phyloP scores from a whole-genome alignment of 2,888 invertebrate genomes.

The Brenthis ino region DNA sequence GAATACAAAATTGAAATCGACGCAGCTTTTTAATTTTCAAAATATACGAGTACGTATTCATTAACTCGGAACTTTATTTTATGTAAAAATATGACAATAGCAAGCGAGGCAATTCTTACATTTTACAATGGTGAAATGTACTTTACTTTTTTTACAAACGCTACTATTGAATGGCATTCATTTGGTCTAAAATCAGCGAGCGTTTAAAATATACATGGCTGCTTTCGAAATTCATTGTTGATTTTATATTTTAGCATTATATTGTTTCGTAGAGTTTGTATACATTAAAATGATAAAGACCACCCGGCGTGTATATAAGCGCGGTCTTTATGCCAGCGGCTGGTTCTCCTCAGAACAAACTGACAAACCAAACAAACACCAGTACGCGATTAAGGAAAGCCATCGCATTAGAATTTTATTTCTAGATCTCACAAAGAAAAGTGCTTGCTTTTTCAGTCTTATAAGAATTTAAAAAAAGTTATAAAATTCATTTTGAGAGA shows the following conservation, averaged over 20 bases:
- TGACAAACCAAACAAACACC: conserved; percentile 69
- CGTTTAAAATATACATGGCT: conserved; percentile 39
- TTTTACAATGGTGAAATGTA: conserved; percentile 25
- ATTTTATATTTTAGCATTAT: conserved; percentile 68
- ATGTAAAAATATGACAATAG: conserved; percentile 19
- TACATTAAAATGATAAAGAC: conserved; percentile 79
- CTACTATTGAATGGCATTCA: conserved; percentile 27
- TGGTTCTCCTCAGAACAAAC: conserved; percentile 75
- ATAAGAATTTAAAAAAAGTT: neutral
- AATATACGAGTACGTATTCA: neutral
- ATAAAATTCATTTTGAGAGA: too few relatives aligned
- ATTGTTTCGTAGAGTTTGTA: conserved; percentile 74
- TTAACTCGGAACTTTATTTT: neutral
- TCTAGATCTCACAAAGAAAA: conserved; percentile 44
- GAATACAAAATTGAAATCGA: neutral
- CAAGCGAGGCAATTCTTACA: conserved; percentile 9
- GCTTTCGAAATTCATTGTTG: conserved; percentile 52
- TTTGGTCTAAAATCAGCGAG: conserved; percentile 33
- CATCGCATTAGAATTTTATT: conserved; percentile 58
- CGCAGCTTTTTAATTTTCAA: neutral
- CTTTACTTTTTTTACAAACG: conserved; percentile 23
- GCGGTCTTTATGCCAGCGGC: conserved; percentile 63
- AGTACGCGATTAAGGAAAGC: conserved; percentile 58
- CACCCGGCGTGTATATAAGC: conserved; percentile 68
- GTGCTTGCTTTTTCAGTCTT: conserved; percentile 14